phyloP scores from a whole-genome alignment of 1,140 invertebrate species.

The Pectinophora gossypiella region DNA sequence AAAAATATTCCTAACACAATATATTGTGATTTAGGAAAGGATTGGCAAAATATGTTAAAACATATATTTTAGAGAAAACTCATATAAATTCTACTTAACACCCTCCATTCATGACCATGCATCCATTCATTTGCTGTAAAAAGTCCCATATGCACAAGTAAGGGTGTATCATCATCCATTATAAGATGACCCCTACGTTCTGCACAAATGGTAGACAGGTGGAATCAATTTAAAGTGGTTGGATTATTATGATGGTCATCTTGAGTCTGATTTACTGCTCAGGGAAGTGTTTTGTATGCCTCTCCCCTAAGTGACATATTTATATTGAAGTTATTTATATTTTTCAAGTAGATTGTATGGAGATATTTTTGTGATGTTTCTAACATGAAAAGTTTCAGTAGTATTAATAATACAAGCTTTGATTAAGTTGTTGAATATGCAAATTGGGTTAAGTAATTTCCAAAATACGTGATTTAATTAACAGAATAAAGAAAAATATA shows the following conservation, averaged over 20 bases:
- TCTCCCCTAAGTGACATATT: conserved; percentile 17
- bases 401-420: too few species aligned
- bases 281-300: conserved; percentile 19
- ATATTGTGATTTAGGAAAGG: background rate
- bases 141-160: conserved; percentile 19
- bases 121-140: conserved; percentile 27
- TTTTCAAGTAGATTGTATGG: too few species aligned
- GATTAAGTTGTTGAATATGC: too few species aligned
- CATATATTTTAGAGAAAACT: background rate
- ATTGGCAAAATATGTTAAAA: background rate
- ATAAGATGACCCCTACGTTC: conserved; percentile 10
- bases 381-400: too few species aligned
- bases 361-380: too few species aligned
- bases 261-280: conserved; percentile 37
- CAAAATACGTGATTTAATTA: too few species aligned
- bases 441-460: too few species aligned
- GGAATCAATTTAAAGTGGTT: conserved; percentile 17
- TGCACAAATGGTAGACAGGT: too few species aligned
- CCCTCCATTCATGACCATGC: conserved; percentile 34
- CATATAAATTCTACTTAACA: conserved; percentile 28
- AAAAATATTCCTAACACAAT: too few species aligned
- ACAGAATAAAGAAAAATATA: too few species aligned
- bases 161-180: conserved; percentile 18
- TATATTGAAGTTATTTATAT: too few species aligned
- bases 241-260: conserved; percentile 15